A percentile compares a stretch with the other conserved stretches of the same genome.
Conservation (phyloP, 1,140 invertebrate genomes). For the Sminthurides bifidus region DNA sequence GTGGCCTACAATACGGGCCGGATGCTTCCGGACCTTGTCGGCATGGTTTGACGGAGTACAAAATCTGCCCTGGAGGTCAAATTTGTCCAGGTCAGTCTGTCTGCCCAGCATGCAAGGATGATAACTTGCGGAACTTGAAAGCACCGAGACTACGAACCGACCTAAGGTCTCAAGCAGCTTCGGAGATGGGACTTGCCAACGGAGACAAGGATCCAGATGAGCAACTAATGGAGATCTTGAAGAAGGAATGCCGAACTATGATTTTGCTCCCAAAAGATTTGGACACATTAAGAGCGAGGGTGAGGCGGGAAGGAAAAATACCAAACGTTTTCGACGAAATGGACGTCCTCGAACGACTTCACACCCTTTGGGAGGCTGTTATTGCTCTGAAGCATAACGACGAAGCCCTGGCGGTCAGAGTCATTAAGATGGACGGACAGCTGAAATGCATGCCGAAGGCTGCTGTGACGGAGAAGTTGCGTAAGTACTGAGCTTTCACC, state of each 20-base stretch:
- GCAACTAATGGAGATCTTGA: neutral
- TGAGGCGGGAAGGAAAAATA: slow-evolving; percentile 12
- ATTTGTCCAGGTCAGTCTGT: slow-evolving; percentile 8
- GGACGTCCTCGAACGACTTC: slow-evolving; percentile 22
- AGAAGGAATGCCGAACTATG: slow-evolving; percentile 5
- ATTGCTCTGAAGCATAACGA: slow-evolving; percentile 24
- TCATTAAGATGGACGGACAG: slow-evolving; percentile 17
- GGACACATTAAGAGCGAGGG: neutral
- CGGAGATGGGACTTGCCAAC: neutral
- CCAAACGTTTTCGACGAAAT: slow-evolving; percentile 17
- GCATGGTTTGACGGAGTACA: neutral
- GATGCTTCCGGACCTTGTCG: slow-evolving; percentile 1
- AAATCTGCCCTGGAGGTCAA: slow-evolving; percentile 6
- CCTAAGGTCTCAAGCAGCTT: no score
- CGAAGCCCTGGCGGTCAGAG: slow-evolving; percentile 16
- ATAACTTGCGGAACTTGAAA: neutral
- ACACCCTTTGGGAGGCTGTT: slow-evolving; percentile 25
- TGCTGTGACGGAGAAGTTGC: slow-evolving; percentile 11
- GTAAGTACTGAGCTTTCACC: slow-evolving; percentile 4
- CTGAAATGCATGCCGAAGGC: slow-evolving; percentile 16
- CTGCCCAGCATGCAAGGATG: slow-evolving; percentile 16
- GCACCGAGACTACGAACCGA: neutral
- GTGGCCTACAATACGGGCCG: no score
- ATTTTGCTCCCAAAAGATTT: slow-evolving; percentile 7
- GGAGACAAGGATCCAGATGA: neutral